A percentile compares a stretch with the other conserved stretches of the same genome.
These are phyloP conservation scores for Trissolcus brochymenae DNA, from an alignment of 2,888 invertebrate genomes.

Conservation along the genomic window DNA sequence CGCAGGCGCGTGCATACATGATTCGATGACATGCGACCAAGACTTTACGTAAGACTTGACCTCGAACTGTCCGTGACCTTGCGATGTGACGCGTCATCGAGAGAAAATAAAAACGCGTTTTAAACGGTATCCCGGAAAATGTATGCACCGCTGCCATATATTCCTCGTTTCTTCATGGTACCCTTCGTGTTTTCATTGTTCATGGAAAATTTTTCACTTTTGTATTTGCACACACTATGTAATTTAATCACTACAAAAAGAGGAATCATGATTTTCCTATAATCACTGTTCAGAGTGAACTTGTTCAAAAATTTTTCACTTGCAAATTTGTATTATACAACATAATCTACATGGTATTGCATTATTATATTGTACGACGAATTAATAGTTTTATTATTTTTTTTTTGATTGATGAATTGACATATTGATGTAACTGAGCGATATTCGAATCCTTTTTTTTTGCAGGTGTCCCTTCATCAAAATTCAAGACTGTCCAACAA, in stretches of 20 bases:
- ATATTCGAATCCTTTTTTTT: neutral
- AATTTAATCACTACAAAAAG: no score
- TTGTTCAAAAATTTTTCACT: no score
- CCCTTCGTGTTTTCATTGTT: no score
- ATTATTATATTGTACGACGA: no score
- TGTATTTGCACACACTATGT: no score
- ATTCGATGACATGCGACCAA: constrained; percentile 54
- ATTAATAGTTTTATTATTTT: neutral
- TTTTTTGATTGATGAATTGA: neutral
- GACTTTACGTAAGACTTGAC: constrained; percentile 57
- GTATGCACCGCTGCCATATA: neutral
- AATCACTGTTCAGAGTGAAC: no score
- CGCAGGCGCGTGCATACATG: constrained; percentile 39
- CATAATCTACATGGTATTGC: no score
- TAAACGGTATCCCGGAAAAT: constrained; percentile 33
- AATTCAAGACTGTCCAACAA: constrained; percentile 16
- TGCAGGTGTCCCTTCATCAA: constrained; percentile 29
- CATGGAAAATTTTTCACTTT: no score
- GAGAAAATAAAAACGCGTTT: constrained; percentile 51
- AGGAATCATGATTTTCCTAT: no score
- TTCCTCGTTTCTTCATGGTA: no score
- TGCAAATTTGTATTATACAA: no score
- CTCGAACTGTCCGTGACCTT: constrained; percentile 59
- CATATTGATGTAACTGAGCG: no score
- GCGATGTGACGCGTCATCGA: constrained; percentile 39